Evolutionary conservation across 2,113 vertebrate genomes (phyloP).

Genomic region (Chaetura pelagica): DNA sequence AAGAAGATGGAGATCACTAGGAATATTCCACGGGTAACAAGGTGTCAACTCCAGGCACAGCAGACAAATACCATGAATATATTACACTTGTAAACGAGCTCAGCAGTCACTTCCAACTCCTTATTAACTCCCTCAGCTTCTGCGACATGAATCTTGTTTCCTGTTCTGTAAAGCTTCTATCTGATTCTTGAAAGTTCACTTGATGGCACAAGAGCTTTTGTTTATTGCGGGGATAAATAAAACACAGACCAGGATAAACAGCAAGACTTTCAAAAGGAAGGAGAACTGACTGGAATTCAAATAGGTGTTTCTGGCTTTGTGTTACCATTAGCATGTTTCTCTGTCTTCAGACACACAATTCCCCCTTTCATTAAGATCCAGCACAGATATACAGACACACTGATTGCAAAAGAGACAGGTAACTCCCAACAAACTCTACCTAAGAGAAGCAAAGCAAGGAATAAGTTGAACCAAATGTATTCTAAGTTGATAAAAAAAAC

Average conservation of each 20-base stretch:
- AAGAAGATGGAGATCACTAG: background rate
- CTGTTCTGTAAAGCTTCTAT: background rate
- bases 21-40: background rate
- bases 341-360: background rate
- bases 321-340: too few relatives aligned
- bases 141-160: accelerated
- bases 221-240: background rate
- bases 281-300: background rate
- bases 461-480: background rate
- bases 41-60: background rate
- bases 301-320: background rate
- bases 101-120: background rate
- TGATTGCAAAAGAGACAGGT: too few relatives aligned
- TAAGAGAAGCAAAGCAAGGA: background rate
- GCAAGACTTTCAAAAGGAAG: background rate
- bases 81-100: background rate
- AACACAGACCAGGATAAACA: background rate
- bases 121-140: background rate
- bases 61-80: background rate
- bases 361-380: background rate
- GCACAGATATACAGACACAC: accelerated
- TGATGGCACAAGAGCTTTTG: background rate
- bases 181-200: background rate
- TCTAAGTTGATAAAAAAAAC: background rate
- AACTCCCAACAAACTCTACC: background rate